These are phyloP conservation scores for Florisuga fusca DNA, from an alignment of 2,797 vertebrate species.

Conservation along the genomic window DNA sequence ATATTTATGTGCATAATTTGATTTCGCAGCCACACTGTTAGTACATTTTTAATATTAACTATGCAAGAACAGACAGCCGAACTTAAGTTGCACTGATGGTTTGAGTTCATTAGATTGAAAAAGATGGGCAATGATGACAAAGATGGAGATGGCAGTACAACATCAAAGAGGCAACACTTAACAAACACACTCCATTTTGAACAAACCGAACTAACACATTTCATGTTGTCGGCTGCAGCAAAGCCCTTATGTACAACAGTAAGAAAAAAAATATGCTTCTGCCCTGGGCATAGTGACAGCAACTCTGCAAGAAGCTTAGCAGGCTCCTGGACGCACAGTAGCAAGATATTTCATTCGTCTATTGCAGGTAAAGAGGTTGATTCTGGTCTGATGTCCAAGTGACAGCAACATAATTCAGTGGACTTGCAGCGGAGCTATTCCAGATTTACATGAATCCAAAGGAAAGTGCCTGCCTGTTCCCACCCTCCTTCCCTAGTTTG, in stretches of 20 bases:
- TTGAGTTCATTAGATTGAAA: slow-evolving; percentile 88
- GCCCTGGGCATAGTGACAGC: slow-evolving; percentile 45
- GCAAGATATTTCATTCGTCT: slow-evolving; percentile 19
- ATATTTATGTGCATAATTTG: slow-evolving; percentile 94
- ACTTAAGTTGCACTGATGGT: slow-evolving; percentile 87
- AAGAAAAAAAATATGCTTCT: slow-evolving; percentile 41
- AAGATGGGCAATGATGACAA: slow-evolving; percentile 82
- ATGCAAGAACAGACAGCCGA: slow-evolving; percentile 86
- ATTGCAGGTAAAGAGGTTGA: slow-evolving; percentile 6
- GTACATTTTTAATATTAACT: slow-evolving; percentile 90
- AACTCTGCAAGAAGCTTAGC: neutral
- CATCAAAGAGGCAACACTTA: slow-evolving; percentile 73
- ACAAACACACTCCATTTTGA: slow-evolving; percentile 64
- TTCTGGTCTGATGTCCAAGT: neutral
- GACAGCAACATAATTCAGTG: neutral
- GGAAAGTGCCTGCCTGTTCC: neutral
- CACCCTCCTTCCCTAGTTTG: neutral
- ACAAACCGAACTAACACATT: slow-evolving; percentile 45
- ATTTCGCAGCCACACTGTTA: slow-evolving; percentile 91
- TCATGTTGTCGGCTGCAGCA: slow-evolving; percentile 50
- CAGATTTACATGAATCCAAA: neutral
- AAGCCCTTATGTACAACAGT: slow-evolving; percentile 50
- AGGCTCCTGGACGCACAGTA: neutral
- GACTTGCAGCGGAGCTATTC: neutral
- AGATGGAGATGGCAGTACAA: slow-evolving; percentile 77